Percentiles rank a stretch among this genome's conserved stretches.
These are phyloP conservation scores for Drosophila littoralis DNA, from an alignment of 1,140 invertebrate species.

Conservation along the genomic window DNA sequence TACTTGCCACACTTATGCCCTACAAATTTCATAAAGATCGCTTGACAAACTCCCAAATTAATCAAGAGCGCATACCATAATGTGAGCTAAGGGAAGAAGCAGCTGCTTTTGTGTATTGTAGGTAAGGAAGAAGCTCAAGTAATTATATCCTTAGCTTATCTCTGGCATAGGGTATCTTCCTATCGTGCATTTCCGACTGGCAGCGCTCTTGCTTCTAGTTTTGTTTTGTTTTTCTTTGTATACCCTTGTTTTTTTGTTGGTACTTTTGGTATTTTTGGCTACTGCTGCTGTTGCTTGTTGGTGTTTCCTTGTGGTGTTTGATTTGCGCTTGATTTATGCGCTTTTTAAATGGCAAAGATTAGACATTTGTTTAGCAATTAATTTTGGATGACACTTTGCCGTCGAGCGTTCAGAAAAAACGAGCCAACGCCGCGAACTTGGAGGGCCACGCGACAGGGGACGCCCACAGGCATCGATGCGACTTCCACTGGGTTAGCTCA, in stretches of 20 bases:
- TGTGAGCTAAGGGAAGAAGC: too few relatives aligned
- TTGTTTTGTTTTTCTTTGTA: too few relatives aligned
- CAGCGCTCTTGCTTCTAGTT: too few relatives aligned
- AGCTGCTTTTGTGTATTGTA: too few relatives aligned
- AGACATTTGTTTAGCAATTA: constrained; percentile 82
- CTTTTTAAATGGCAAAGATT: constrained; percentile 82
- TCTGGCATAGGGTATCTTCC: background rate
- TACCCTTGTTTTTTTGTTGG: too few relatives aligned
- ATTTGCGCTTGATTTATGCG: constrained; percentile 80
- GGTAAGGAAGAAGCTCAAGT: too few relatives aligned
- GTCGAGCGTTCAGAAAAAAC: constrained; percentile 43
- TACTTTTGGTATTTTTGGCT: background rate
- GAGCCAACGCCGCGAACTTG: constrained; percentile 39
- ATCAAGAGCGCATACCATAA: too few relatives aligned
- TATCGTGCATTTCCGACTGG: too few relatives aligned
- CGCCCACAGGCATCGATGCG: constrained; percentile 35
- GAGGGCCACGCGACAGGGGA: constrained; percentile 34
- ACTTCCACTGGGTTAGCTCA: background rate
- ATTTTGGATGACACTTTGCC: constrained; percentile 73
- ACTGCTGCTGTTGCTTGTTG: background rate
- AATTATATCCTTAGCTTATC: too few relatives aligned
- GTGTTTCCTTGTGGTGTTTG: constrained; percentile 53
- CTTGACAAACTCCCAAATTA: too few relatives aligned
- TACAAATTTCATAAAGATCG: too few relatives aligned
- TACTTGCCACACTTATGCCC: too few relatives aligned